phyloP scores from a whole-genome alignment of 2,113 vertebrate species.

The Gasterosteus nipponicus region DNA sequence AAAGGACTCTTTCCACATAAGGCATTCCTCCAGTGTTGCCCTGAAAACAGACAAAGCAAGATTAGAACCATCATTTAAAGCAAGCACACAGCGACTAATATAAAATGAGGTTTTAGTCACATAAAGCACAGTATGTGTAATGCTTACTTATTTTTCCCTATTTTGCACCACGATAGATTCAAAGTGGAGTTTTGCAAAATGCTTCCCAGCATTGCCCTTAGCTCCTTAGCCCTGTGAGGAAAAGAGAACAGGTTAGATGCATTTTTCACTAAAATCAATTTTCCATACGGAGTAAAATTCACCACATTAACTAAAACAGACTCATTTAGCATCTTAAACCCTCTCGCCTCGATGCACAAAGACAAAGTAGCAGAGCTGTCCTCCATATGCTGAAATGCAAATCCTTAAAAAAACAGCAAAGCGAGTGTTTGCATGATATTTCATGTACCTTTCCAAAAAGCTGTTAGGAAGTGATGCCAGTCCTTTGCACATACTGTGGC shows the following conservation, averaged over 20 bases:
- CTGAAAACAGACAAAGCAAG: conserved; percentile 68
- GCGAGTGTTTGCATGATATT: conserved; percentile 1
- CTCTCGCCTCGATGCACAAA: conserved; percentile 10
- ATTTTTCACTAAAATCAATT: conserved; percentile 1
- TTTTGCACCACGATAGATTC: conserved; percentile 71
- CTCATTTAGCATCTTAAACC: background rate
- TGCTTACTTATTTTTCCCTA: conserved; percentile 77
- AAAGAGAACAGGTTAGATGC: conserved; percentile 30
- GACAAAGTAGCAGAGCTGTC: background rate
- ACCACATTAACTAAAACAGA: background rate
- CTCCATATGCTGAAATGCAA: conserved; percentile 10
- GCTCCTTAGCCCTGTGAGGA: conserved; percentile 86
- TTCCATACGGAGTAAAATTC: background rate
- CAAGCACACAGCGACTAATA: background rate
- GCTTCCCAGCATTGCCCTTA: conserved; percentile 88
- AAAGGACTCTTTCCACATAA: conserved; percentile 90
- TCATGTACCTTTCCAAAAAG: conserved; percentile 90
- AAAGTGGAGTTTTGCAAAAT: conserved; percentile 86
- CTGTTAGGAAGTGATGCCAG: conserved; percentile 82
- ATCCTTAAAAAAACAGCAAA: background rate
- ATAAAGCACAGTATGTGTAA: background rate
- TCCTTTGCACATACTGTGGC: conserved; percentile 85
- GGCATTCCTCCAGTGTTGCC: conserved; percentile 86
- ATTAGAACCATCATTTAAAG: conserved; percentile 30
- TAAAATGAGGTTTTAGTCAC: accelerated